Percentiles rank a stretch among this genome's conserved stretches.
phyloP scores from a whole-genome alignment of 2,113 vertebrate genomes.

The Columbina picui region DNA sequence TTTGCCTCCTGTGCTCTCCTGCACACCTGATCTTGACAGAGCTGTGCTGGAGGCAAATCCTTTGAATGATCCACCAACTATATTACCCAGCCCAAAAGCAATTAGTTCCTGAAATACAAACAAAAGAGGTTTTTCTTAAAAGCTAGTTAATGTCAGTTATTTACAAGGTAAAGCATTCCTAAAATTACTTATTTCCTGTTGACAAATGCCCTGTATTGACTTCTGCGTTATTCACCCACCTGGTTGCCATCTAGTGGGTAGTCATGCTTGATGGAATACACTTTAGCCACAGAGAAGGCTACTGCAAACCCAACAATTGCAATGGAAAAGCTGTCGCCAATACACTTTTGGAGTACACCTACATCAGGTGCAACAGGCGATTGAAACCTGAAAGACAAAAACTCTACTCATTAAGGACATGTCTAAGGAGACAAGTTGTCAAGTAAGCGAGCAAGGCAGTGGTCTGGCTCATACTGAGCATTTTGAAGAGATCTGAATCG shows the following conservation, averaged over 20 bases:
- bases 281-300: conserved; percentile 92
- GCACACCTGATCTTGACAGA: conserved; percentile 91
- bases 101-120: conserved; percentile 86
- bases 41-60: conserved; percentile 91
- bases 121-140: neutral
- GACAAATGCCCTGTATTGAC: neutral
- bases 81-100: conserved; percentile 92
- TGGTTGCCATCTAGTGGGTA: conserved; percentile 91
- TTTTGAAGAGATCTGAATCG: neutral
- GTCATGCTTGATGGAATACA: conserved; percentile 93
- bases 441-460: neutral
- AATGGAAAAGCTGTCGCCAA: conserved; percentile 85
- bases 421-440: neutral
- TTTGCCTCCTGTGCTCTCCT: conserved; percentile 96
- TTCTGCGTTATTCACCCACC: conserved; percentile 67
- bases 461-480: neutral
- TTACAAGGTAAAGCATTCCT: neutral
- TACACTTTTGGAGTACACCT: conserved; percentile 75
- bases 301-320: conserved; percentile 92
- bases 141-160: neutral
- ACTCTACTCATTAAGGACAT: neutral
- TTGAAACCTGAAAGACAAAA: conserved; percentile 81
- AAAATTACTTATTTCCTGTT: neutral
- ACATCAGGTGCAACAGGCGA: conserved; percentile 77
- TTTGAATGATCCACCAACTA: conserved; percentile 88